These are phyloP conservation scores for Palaemon carinicauda DNA, from an alignment of 1,140 invertebrate genomes.

Conservation along the genomic window DNA sequence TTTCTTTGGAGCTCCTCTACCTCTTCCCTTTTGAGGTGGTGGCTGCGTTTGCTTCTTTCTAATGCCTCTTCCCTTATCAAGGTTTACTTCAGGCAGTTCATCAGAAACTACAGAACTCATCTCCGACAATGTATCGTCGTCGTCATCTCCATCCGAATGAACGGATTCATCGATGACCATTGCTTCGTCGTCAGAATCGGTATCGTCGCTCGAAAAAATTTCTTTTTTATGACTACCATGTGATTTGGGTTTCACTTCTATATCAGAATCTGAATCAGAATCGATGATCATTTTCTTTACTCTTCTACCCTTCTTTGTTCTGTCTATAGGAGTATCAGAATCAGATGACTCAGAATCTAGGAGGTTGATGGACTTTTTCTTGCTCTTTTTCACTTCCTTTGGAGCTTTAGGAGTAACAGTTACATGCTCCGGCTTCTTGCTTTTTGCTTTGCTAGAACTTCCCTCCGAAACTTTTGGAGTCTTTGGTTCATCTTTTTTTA, in stretches of 20 bases:
- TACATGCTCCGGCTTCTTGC: not conserved
- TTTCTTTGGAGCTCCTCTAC: not conserved
- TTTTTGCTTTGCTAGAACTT: not conserved
- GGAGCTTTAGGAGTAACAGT: not conserved
- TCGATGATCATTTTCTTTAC: constrained; percentile 42
- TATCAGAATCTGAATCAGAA: constrained; percentile 37
- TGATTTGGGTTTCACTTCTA: not conserved
- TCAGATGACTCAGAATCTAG: constrained; percentile 30
- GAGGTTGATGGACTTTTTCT: not conserved
- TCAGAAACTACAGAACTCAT: constrained; percentile 29
- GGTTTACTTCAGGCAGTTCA: not conserved
- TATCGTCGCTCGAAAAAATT: not conserved
- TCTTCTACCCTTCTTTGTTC: constrained; percentile 14
- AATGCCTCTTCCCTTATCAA: not conserved
- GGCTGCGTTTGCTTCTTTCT: not conserved
- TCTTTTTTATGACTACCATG: not conserved
- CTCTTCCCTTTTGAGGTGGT: not conserved
- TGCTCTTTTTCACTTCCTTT: not conserved
- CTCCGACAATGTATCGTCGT: constrained; percentile 30
- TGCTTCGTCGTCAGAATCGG: not conserved
- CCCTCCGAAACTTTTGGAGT: not conserved
- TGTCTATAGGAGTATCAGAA: constrained; percentile 3
- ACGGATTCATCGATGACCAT: constrained; percentile 48
- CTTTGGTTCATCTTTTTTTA: not conserved
- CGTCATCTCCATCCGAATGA: constrained; percentile 18